These are phyloP conservation scores for Hydractinia echinata DNA, from an alignment of 30 jellyfish, hydroid and myxozoan species.

Conservation along the genomic window DNA sequence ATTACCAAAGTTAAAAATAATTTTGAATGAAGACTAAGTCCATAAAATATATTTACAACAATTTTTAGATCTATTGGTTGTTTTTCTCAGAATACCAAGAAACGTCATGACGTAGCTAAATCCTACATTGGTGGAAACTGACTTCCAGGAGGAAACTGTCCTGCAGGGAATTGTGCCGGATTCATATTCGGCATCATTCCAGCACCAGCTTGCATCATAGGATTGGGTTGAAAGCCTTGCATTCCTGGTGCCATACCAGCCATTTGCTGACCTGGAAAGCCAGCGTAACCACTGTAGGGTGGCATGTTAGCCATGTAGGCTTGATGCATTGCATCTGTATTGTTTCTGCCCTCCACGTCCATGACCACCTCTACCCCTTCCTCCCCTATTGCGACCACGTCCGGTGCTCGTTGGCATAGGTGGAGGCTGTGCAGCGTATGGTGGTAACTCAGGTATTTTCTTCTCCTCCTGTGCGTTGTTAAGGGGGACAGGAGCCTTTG, in stretches of 20 bases:
- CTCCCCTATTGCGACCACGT: constrained; percentile 39
- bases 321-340: neutral
- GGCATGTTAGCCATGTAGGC: constrained; percentile 51
- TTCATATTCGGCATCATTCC: constrained; percentile 91
- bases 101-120: neutral
- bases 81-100: too few species aligned
- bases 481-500: constrained; percentile 41
- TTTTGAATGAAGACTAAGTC: too few species aligned
- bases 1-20: too few species aligned
- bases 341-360: constrained; percentile 18
- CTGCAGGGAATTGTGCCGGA: constrained; percentile 83
- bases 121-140: constrained; percentile 21
- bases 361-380: constrained; percentile 28
- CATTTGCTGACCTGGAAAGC: constrained; percentile 80
- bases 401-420: constrained; percentile 31
- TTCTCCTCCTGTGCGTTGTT: constrained; percentile 36
- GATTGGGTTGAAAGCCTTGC: constrained; percentile 81
- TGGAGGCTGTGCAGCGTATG: constrained; percentile 42
- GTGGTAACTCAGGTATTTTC: constrained; percentile 37
- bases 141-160: constrained; percentile 67
- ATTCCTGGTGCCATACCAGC: constrained; percentile 87
- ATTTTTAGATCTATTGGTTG: too few species aligned
- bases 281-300: constrained; percentile 59
- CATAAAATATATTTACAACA: too few species aligned
- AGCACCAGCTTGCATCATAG: constrained; percentile 98